Percentiles rank a stretch among this genome's conserved stretches.
Evolutionary conservation across 2,797 vertebrate species (phyloP).

Genomic region (Monodelphis domestica): DNA sequence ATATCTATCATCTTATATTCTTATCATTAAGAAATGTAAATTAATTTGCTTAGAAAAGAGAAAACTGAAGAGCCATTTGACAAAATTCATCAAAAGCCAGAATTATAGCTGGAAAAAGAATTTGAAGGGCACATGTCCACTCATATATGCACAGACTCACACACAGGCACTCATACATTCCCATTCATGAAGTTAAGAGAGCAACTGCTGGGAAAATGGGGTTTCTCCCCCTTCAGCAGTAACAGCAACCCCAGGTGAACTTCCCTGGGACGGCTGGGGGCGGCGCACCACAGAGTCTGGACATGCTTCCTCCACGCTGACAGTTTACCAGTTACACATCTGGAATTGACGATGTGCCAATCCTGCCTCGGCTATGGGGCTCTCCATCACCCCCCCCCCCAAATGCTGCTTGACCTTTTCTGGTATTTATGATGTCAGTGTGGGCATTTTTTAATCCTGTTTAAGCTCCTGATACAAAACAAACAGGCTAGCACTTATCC

Average conservation of each 20-base stretch:
- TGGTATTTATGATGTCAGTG: constrained; percentile 83
- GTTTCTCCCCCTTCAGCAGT: constrained; percentile 36
- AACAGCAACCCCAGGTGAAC: neutral
- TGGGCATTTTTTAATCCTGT: constrained; percentile 80
- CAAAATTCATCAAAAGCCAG: neutral
- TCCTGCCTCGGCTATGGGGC: constrained; percentile 63
- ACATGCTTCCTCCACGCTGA: constrained; percentile 48
- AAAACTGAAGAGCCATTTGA: constrained; percentile 46
- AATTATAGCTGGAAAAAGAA: constrained; percentile 11
- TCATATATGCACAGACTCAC: neutral
- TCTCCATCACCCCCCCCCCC: constrained; percentile 59
- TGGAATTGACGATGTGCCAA: constrained; percentile 75
- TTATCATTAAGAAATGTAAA: constrained; percentile 27
- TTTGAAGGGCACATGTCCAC: too few relatives aligned
- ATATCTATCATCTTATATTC: neutral
- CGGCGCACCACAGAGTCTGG: neutral
- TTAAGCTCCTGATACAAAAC: constrained; percentile 80
- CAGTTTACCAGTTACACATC: constrained; percentile 68
- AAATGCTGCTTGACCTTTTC: constrained; percentile 81
- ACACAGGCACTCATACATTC: neutral
- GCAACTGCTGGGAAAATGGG: constrained; percentile 43
- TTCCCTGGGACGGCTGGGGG: neutral
- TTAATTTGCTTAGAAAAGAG: constrained; percentile 50
- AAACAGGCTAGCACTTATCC: constrained; percentile 79
- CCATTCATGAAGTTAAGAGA: constrained; percentile 49